Conservation (phyloP, 2,113 vertebrate species). For the Origma solitaria region DNA sequence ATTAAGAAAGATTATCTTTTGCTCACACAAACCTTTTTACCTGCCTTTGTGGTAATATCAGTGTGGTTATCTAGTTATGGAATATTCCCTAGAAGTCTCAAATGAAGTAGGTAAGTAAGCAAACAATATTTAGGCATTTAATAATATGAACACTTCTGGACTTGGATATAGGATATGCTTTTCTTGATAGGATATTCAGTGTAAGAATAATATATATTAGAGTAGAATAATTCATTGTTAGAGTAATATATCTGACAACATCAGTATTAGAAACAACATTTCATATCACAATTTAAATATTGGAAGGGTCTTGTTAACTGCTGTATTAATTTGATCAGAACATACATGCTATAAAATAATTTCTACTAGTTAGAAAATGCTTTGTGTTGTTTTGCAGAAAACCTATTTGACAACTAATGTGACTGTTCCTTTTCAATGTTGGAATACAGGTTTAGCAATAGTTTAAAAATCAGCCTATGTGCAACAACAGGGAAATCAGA, state of each 20-base stretch:
- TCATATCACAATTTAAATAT: background rate
- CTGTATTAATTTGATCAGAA: background rate
- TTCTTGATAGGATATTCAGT: background rate
- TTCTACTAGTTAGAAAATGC: background rate
- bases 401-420: background rate
- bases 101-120: background rate
- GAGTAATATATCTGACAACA: background rate
- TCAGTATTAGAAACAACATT: background rate
- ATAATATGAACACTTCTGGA: background rate
- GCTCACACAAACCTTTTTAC: background rate
- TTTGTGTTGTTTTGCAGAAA: background rate
- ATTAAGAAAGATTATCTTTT: background rate
- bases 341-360: background rate
- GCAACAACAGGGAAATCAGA: background rate
- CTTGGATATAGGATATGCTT: background rate
- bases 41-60: background rate
- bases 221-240: background rate
- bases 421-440: background rate
- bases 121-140: background rate
- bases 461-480: background rate
- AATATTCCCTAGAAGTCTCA: background rate
- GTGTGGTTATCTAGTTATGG: background rate
- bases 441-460: background rate
- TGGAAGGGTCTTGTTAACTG: background rate
- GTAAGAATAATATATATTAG: background rate